Evolutionary conservation across 2,113 vertebrate genomes (phyloP), one percentile per base, ranked within the genome.

Genomic region (Charadrius vociferus): DNA sequence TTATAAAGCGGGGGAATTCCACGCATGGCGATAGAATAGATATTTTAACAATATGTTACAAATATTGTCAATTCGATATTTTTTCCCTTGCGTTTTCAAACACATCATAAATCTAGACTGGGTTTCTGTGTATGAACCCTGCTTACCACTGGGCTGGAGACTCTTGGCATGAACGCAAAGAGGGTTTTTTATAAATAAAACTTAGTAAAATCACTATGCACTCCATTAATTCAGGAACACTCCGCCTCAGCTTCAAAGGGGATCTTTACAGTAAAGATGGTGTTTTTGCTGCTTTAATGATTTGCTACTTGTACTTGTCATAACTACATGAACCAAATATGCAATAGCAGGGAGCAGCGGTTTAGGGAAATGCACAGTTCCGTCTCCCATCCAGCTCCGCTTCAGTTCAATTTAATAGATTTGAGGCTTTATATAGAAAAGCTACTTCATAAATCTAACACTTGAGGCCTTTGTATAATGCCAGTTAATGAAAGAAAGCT

Each of bases 221-320:
- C 98, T 95, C 98, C 98, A 98, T 98, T 97, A 97, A 98, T 98
- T 98, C 97, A 95, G 90, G 96, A 97, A 98, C 98, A 98, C 98
- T 98, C 97, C 29, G 68, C 94, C 88, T 56, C 79, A 7, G 97
- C 98, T 98, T 98, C 98, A 98, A 98, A 98, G 97, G 91, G 94
- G 86, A 86, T 80, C 82, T 96, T 97, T 93, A 96, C 88, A 43
- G 96, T 55, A 96, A 96, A 96, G 97, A 94, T 26, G 58, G 82
- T 81, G 89, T 67, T 95, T 97, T 95, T 96, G 83, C 94, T 97
- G 96, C 87, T 98, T 97, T 98, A 98, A 98, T 93, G 97, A 97
- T 97, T 98, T 98, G 97, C 98, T 98, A 84, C 98, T 98, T 97
- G 97, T 97, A 95, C 95, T 96, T 98, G 98, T 98, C 98, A 98